Base-by-base conservation (phyloP, 2,888 invertebrate species). In the Venusia cambrica region DNA sequence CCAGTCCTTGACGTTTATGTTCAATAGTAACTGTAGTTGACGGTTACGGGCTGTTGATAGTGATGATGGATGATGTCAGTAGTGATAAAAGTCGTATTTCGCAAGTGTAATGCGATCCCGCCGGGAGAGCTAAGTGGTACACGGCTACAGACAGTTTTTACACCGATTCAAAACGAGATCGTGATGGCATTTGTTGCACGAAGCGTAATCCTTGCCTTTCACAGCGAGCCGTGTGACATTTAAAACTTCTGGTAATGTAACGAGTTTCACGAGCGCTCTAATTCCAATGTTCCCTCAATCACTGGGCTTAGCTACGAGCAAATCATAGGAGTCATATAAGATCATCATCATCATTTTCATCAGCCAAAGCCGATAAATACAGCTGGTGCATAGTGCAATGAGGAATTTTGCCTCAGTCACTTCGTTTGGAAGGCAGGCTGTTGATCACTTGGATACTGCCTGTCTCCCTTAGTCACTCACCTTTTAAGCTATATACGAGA, bases 171-270 rank as follows among this genome's bases (percentile, higher is more conserved):
- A 66, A 71, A 66, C 57, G 57, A 65, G 60, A 77, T 73, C 75
- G 69, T 74, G 73, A 73, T 72, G 74, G 67, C 69, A 75, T 81
- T 79, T 73, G 64, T 59, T 58, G 60, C 62, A 62, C 48, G 48
- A 59, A 61, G 54, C 53, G 56, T 57, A 62, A 60, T 60, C 63
- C 71, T 72, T 73, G 60, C 75, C 74, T 77, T 77, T 76, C 73
- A 74, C 72, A 61, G 51, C 49, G 38, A 41, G 49, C 46, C 58
- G 61, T 62, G 57, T 73, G 77, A 69, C 77, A 81, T 84, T 83
- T 75, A 64, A 64, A 62, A 65, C 51, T 45, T 58, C 51, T 57
- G 48, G 49, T 59, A 57, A 53, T 56, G 42, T 52, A 54, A 62
- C 62, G 63, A 56, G 55, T 62, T 57, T 61, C 59, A 60, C 59